Conservation (phyloP, 1,140 invertebrate species). For the Paraescarpia echinospica region DNA sequence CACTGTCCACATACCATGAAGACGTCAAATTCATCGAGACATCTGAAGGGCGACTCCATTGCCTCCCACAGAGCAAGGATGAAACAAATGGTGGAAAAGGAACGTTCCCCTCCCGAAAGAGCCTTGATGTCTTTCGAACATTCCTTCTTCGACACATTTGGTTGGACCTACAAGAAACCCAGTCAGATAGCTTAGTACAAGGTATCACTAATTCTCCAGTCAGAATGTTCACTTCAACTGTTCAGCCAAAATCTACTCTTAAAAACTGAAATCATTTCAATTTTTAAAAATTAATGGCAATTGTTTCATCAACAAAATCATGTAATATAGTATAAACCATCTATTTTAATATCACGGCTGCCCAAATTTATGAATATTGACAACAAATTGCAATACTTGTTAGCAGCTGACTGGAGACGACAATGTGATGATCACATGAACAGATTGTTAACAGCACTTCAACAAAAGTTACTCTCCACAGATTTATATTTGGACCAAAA, state of each 20-base stretch:
- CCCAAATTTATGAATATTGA: background rate
- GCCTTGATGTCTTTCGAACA: conserved; percentile 55
- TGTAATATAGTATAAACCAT: background rate
- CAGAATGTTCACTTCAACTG: background rate
- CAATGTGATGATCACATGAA: too few species aligned
- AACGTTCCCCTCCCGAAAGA: conserved; percentile 92
- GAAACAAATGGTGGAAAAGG: conserved; percentile 91
- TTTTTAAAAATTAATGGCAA: background rate
- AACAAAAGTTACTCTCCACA: too few species aligned
- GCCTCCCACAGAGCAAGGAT: conserved; percentile 91
- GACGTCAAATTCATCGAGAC: conserved; percentile 97
- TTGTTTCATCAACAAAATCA: background rate
- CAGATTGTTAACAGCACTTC: too few species aligned
- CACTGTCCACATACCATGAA: conserved; percentile 74
- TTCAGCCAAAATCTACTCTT: background rate
- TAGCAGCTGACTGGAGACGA: too few species aligned
- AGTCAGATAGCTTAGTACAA: conserved; percentile 20
- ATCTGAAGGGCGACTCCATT: conserved; percentile 88
- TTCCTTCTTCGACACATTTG: conserved; percentile 26
- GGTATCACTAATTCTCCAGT: background rate
- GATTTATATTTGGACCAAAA: too few species aligned
- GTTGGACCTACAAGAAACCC: conserved; percentile 37
- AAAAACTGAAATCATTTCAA: background rate
- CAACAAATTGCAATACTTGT: too few species aligned
- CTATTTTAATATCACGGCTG: background rate